Evolutionary conservation across 2,888 invertebrate genomes (phyloP).

Genomic region (Pachycephus smyrnensis): DNA sequence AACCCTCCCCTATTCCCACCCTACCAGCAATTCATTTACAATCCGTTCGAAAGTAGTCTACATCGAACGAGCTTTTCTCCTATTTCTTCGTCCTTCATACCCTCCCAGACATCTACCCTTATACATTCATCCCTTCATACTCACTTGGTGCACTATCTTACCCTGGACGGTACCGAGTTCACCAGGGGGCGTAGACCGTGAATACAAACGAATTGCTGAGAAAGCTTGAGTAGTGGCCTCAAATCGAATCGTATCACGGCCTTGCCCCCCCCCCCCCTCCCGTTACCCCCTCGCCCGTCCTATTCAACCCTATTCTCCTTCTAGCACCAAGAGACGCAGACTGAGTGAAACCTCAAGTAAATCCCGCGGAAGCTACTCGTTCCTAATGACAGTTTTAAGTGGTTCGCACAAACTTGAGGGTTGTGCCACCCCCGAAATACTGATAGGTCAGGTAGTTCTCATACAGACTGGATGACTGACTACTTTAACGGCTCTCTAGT

Average conservation of each 20-base stretch:
- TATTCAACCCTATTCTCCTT: not conserved
- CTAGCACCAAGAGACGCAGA: not conserved
- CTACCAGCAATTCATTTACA: conserved; percentile 30
- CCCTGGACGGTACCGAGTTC: not conserved
- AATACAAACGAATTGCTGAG: conserved; percentile 20
- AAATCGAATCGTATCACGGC: conserved; percentile 11
- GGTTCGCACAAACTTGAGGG: conserved; percentile 30
- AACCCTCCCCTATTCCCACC: not conserved
- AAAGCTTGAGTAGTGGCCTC: conserved; percentile 8
- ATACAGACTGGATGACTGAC: conserved; percentile 7
- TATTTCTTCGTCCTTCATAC: not conserved
- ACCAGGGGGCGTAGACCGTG: conserved; percentile 3
- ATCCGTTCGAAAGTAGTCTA: conserved; percentile 15
- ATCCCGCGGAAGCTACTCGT: not conserved
- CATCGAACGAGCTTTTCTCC: not conserved
- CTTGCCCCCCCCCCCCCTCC: not conserved
- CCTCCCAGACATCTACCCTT: conserved; percentile 8
- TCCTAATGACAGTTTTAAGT: conserved; percentile 24
- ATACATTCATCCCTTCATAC: not conserved
- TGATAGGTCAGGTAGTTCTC: conserved; percentile 9
- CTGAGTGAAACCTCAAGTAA: not conserved
- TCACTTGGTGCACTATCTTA: not conserved
- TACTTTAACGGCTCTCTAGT: not conserved
- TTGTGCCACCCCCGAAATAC: conserved; percentile 28
- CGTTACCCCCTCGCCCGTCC: not conserved